Evolutionary conservation across 2,113 vertebrate genomes (phyloP).

Genomic region (Eptesicus fuscus): DNA sequence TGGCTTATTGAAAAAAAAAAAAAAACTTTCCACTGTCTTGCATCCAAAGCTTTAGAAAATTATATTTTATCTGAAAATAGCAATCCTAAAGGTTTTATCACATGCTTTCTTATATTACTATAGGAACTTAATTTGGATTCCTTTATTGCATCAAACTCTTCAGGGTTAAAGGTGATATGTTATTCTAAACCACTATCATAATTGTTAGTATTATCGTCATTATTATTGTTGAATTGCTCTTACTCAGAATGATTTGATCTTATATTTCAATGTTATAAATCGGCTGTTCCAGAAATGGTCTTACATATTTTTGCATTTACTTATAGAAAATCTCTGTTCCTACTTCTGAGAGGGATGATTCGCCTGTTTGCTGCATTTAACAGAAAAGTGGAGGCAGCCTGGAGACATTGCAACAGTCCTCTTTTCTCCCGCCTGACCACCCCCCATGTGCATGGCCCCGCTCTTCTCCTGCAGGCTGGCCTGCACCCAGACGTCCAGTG

Average conservation of each 20-base stretch:
- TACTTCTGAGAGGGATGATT: neutral
- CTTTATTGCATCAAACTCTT: conserved; percentile 24
- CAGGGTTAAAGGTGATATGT: neutral
- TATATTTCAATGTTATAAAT: conserved; percentile 19
- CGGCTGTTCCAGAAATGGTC: neutral
- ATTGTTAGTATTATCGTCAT: conserved; percentile 10
- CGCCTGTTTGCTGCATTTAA: neutral
- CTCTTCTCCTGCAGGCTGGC: neutral
- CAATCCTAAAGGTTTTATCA: conserved; percentile 19
- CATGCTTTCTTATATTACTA: conserved; percentile 17
- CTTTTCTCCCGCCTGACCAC: neutral
- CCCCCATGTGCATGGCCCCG: neutral
- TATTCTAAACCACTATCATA: neutral
- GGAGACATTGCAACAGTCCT: neutral
- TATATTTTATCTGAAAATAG: conserved; percentile 45
- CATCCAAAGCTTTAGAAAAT: conserved; percentile 8
- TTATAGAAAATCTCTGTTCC: neutral
- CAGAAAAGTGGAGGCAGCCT: neutral
- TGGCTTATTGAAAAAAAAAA: neutral
- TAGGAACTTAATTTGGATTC: conserved; percentile 46
- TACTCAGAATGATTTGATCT: conserved; percentile 38
- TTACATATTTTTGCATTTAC: neutral
- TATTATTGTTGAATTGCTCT: conserved; percentile 16
- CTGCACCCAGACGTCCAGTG: neutral
- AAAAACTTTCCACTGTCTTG: neutral